Evolutionary conservation across 1,140 invertebrate genomes (phyloP).

Genomic region (Bombus haemorrhoidalis): DNA sequence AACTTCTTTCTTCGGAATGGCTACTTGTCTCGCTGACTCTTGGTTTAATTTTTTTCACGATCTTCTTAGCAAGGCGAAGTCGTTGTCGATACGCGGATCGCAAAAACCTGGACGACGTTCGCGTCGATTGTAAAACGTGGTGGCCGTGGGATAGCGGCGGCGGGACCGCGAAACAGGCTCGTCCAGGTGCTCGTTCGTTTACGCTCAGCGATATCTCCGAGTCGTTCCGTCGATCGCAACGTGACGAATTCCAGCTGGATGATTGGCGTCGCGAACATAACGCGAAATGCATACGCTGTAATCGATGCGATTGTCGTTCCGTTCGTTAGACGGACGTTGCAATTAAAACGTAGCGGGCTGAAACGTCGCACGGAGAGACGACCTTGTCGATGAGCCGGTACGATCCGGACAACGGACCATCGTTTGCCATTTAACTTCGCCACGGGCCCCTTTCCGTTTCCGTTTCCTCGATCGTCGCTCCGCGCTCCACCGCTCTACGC

Average conservation of each 20-base stretch:
- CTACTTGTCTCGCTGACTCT: too few relatives aligned
- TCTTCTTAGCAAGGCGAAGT: not conserved
- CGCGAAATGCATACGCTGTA: not conserved
- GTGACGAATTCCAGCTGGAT: not conserved
- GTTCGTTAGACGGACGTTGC: not conserved
- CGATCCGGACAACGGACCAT: not conserved
- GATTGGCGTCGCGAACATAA: not conserved
- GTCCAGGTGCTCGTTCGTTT: not conserved
- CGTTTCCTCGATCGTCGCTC: too few relatives aligned
- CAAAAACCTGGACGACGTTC: not conserved
- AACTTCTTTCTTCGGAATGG: not conserved
- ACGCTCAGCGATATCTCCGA: not conserved
- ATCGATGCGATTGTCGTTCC: not conserved
- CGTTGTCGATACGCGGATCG: accelerated
- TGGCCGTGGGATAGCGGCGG: not conserved
- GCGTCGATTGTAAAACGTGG: not conserved
- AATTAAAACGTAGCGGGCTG: not conserved
- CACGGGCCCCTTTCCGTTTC: not conserved
- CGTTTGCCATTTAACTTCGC: not conserved
- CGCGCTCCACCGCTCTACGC: too few relatives aligned
- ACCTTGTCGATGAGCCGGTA: not conserved
- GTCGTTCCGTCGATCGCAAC: not conserved
- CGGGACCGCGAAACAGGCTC: not conserved
- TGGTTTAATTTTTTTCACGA: accelerated
- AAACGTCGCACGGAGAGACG: not conserved